A percentile compares a stretch with the other conserved stretches of the same genome.
Evolutionary conservation across 2,797 vertebrate genomes (phyloP).

Genomic region (Monodelphis domestica): DNA sequence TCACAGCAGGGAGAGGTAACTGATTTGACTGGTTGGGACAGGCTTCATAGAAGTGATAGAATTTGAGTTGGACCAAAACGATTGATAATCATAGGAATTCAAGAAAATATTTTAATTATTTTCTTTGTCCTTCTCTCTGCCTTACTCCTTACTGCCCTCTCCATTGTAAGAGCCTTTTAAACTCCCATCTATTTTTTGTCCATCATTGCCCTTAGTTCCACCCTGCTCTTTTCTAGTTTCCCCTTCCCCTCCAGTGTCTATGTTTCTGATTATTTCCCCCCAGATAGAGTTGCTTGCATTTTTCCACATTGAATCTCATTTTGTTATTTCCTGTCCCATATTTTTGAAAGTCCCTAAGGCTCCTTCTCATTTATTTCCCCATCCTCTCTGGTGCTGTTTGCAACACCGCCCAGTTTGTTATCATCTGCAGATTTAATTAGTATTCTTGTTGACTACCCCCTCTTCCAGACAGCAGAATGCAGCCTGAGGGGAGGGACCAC

Average conservation of each 20-base stretch:
- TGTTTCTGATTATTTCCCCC: conserved; percentile 58
- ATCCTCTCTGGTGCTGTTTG: conserved; percentile 63
- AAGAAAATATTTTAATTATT: not conserved
- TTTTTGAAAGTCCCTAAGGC: conserved; percentile 73
- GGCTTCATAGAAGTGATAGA: not conserved
- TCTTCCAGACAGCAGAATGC: conserved; percentile 50
- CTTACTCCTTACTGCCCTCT: not conserved
- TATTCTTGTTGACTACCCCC: conserved; percentile 45
- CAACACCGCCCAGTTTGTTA: conserved; percentile 62
- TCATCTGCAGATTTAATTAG: conserved; percentile 80
- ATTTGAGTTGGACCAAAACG: not conserved
- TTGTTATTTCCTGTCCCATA: conserved; percentile 79
- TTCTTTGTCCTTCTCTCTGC: not conserved
- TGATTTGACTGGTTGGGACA: not conserved
- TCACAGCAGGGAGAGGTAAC: not conserved
- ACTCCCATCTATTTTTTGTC: not conserved
- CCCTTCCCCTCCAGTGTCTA: not conserved
- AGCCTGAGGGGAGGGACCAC: conserved; percentile 15
- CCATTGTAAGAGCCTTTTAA: not conserved
- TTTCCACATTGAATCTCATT: conserved; percentile 71
- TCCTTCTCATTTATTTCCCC: conserved; percentile 72
- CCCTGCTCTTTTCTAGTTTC: not conserved
- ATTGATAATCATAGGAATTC: not conserved
- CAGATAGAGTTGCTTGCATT: conserved; percentile 61
- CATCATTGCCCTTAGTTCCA: not conserved